Conservation (phyloP, 2,888 invertebrate genomes). For the Volucella inanis region DNA sequence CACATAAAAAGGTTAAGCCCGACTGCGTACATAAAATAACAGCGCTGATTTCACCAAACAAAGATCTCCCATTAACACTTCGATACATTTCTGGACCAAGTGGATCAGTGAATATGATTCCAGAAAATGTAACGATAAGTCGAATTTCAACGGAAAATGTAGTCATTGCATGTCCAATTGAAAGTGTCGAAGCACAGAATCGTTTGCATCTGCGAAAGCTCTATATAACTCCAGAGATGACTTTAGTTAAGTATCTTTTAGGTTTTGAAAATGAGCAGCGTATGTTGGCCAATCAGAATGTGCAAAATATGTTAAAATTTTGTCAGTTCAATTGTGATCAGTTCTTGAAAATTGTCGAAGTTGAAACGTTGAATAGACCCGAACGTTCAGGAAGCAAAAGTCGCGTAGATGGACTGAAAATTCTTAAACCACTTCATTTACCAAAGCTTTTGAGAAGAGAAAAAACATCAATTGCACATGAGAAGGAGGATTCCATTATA, state of each 20-base stretch:
- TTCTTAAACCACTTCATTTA: constrained; percentile 83
- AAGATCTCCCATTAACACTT: constrained; percentile 80
- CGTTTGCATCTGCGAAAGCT: constrained; percentile 84
- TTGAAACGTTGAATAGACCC: constrained; percentile 82
- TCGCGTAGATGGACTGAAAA: constrained; percentile 85
- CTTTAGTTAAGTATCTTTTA: constrained; percentile 80
- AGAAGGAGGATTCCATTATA: constrained; percentile 87
- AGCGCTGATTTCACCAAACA: constrained; percentile 79
- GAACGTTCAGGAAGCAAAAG: constrained; percentile 83
- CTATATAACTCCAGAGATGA: constrained; percentile 83
- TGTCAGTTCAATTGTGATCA: constrained; percentile 83
- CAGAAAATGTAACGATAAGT: constrained; percentile 81
- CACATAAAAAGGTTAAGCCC: constrained; percentile 80
- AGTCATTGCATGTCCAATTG: constrained; percentile 84
- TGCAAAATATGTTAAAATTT: constrained; percentile 82
- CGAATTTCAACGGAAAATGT: constrained; percentile 81
- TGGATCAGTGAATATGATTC: constrained; percentile 79
- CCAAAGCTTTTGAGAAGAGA: constrained; percentile 82
- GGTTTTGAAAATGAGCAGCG: constrained; percentile 83
- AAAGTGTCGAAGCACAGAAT: constrained; percentile 83
- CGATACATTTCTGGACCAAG: constrained; percentile 82
- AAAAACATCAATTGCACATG: constrained; percentile 83
- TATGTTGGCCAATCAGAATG: constrained; percentile 82
- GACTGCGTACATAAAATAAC: constrained; percentile 83
- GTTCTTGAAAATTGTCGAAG: constrained; percentile 81